These are phyloP conservation scores for Tachysurus fulvidraco DNA, from an alignment of 2,113 vertebrate species.

Conservation along the genomic window DNA sequence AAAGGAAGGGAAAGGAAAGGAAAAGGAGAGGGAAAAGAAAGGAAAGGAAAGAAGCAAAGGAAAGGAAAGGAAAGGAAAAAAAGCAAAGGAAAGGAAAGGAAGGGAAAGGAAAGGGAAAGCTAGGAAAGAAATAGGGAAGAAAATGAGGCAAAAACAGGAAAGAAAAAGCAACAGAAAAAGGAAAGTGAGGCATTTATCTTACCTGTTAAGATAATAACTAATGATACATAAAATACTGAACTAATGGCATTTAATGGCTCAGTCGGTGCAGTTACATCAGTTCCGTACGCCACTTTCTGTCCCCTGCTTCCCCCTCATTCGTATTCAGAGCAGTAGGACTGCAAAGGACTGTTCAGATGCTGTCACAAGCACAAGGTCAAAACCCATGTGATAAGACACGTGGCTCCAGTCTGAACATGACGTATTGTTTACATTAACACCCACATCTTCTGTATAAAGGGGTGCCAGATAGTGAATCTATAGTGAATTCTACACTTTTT, in stretches of 20 bases:
- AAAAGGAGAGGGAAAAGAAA: neutral
- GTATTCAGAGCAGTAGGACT: constrained; percentile 38
- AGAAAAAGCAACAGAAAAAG: neutral
- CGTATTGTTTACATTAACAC: constrained; percentile 50
- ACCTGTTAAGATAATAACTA: constrained; percentile 25
- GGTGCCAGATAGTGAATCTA: neutral
- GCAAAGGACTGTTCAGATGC: constrained; percentile 28
- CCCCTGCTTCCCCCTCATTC: constrained; percentile 30
- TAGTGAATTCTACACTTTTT: neutral
- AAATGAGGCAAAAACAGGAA: neutral
- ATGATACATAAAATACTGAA: constrained; percentile 4
- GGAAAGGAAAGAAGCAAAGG: neutral
- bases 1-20: neutral
- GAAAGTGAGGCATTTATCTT: neutral
- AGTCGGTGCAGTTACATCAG: constrained; percentile 16
- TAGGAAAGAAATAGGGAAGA: neutral
- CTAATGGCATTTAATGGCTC: constrained; percentile 32
- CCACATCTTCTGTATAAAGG: constrained; percentile 19
- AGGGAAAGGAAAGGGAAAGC: neutral
- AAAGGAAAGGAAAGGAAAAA: neutral
- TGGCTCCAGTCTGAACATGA: constrained; percentile 34
- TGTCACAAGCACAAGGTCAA: constrained; percentile 48
- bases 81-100: neutral
- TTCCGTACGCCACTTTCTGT: constrained; percentile 16
- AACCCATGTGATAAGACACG: constrained; percentile 34